Conservation (phyloP, 1,140 invertebrate species). For the Gryon sp. region DNA sequence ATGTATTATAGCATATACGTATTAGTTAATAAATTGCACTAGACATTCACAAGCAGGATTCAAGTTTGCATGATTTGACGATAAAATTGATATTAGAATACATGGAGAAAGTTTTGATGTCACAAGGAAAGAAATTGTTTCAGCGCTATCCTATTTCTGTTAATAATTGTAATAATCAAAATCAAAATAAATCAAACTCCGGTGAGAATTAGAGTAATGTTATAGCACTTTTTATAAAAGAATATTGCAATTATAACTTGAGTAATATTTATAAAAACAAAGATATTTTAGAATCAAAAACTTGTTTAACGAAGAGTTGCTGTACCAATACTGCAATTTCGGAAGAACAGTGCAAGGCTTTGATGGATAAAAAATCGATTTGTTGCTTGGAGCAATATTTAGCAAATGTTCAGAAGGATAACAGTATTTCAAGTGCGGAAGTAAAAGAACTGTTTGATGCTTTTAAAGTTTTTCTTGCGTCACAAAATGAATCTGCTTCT, state of each 20-base stretch:
- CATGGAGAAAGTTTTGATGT: slow-evolving; percentile 50
- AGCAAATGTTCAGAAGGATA: slow-evolving; percentile 29
- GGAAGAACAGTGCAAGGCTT: slow-evolving; percentile 24
- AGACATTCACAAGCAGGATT: slow-evolving; percentile 18
- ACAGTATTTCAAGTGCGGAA: slow-evolving; percentile 12
- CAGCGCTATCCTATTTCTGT: slow-evolving; percentile 20
- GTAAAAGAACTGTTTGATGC: slow-evolving; percentile 18
- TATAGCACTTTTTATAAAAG: neutral
- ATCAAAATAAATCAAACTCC: neutral
- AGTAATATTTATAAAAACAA: slow-evolving; percentile 1
- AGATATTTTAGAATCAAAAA: neutral
- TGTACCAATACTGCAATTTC: slow-evolving; percentile 17
- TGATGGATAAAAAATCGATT: slow-evolving; percentile 38
- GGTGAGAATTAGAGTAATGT: too few relatives aligned
- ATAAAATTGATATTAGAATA: slow-evolving; percentile 49
- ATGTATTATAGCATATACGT: too few relatives aligned
- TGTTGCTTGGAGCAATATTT: slow-evolving; percentile 45
- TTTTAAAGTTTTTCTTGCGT: neutral
- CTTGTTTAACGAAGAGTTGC: neutral
- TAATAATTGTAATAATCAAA: neutral
- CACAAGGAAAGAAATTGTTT: slow-evolving; percentile 53
- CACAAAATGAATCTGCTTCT: slow-evolving; percentile 1
- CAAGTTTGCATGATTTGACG: slow-evolving; percentile 34
- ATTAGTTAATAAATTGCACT: neutral
- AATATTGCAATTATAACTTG: neutral